A percentile compares a stretch with the other conserved stretches of the same genome.
Evolutionary conservation across 2,888 invertebrate species (phyloP).

Genomic region (Drosophila austrosaltans): DNA sequence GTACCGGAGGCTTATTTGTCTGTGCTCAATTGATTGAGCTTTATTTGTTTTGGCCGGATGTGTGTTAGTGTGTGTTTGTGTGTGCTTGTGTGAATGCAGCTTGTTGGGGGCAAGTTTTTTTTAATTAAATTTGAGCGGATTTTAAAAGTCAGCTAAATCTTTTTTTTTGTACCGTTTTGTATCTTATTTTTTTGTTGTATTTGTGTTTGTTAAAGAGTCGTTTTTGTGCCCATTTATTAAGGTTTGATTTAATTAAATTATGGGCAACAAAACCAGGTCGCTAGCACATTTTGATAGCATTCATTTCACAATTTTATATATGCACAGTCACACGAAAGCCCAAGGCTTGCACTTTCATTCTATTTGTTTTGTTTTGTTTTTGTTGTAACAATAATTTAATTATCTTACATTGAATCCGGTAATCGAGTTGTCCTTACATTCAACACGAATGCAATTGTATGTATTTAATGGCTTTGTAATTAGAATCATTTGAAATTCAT

Average conservation of each 20-base stretch:
- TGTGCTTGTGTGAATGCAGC: conserved; percentile 16
- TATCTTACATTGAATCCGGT: conserved; percentile 11
- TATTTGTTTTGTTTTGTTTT: conserved; percentile 2
- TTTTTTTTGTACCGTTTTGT: conserved; percentile 34
- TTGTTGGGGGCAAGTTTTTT: conserved; percentile 50
- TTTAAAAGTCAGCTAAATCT: conserved; percentile 63
- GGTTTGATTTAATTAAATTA: conserved; percentile 58
- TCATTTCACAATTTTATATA: neutral
- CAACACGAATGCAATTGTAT: neutral
- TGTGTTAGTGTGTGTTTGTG: conserved; percentile 2
- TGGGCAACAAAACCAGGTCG: conserved; percentile 19
- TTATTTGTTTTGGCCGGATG: conserved; percentile 48
- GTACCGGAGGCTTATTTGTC: conserved; percentile 64
- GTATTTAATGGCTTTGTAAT: conserved; percentile 10
- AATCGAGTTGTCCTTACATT: conserved; percentile 10
- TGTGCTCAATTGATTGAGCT: conserved; percentile 74
- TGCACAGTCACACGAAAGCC: neutral
- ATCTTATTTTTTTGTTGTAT: conserved; percentile 11
- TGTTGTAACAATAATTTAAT: conserved; percentile 5
- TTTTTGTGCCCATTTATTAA: conserved; percentile 38
- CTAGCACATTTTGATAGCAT: conserved; percentile 1
- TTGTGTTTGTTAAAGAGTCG: conserved; percentile 14
- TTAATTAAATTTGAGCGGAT: conserved; percentile 73
- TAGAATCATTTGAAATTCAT: conserved; percentile 17
- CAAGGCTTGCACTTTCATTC: neutral